Conservation (phyloP, 2,888 invertebrate species). For the Drosophila yooni region DNA sequence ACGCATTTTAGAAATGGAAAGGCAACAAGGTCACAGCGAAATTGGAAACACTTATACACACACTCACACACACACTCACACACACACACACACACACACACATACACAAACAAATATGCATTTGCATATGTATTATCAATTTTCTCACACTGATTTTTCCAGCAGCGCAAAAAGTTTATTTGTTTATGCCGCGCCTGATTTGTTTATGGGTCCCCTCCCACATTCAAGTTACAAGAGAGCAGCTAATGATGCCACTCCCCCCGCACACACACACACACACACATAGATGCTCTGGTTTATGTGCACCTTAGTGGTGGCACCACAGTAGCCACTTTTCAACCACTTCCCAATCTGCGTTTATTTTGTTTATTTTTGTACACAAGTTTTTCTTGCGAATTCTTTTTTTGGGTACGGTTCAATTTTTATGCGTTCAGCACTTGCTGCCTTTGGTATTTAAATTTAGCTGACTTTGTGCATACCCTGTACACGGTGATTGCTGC, state of each 20-base stretch:
- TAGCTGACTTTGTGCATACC: slow-evolving; percentile 10
- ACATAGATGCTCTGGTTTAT: neutral
- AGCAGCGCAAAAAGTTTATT: slow-evolving; percentile 58
- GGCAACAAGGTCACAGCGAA: slow-evolving; percentile 45
- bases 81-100: neutral
- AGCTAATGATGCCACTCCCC: slow-evolving; percentile 60
- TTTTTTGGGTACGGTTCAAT: slow-evolving; percentile 25
- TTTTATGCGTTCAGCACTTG: slow-evolving; percentile 54
- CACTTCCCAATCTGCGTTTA: slow-evolving; percentile 40
- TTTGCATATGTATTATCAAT: slow-evolving; percentile 6
- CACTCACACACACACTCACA: no score
- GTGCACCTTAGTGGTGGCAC: slow-evolving; percentile 22
- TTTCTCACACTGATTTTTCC: slow-evolving; percentile 70
- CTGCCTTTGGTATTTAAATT: slow-evolving; percentile 14
- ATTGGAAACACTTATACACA: slow-evolving; percentile 10
- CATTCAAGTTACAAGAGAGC: slow-evolving; percentile 3
- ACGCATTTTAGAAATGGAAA: slow-evolving; percentile 37
- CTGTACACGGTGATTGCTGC: neutral
- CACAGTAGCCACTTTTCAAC: slow-evolving; percentile 26
- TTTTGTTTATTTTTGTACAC: slow-evolving; percentile 57
- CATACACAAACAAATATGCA: neutral
- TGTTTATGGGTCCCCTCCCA: slow-evolving; percentile 61
- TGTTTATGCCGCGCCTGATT: slow-evolving; percentile 75
- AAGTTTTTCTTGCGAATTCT: slow-evolving; percentile 63
- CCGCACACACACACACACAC: neutral